Conservation (phyloP, 2,888 invertebrate genomes). For the Peribatodes rhomboidaria region DNA sequence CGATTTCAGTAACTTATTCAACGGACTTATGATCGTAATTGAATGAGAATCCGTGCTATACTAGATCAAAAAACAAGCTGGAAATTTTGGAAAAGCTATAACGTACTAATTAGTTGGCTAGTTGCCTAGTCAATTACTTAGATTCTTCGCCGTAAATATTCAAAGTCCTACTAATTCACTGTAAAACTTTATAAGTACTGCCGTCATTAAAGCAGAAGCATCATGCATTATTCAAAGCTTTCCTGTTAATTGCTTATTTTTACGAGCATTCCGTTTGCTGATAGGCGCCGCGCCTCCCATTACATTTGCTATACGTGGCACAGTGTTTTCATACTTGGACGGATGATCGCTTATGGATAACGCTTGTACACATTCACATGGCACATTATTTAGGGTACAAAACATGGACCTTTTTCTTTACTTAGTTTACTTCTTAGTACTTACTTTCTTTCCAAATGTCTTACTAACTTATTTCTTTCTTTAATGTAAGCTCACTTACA, state of each 20-base stretch:
- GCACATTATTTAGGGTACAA: no score
- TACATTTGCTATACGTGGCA: not conserved
- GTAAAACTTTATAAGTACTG: not conserved
- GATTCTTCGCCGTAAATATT: not conserved
- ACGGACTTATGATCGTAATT: no score
- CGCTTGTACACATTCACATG: not conserved
- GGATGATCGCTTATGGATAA: not conserved
- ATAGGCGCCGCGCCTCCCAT: constrained; percentile 5
- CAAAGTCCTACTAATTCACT: not conserved
- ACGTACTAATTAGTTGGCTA: no score
- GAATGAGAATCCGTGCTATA: no score
- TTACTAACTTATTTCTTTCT: no score
- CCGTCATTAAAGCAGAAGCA: constrained; percentile 3
- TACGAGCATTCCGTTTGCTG: constrained; percentile 18
- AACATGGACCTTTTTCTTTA: no score
- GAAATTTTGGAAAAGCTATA: no score
- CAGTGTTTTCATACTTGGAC: not conserved
- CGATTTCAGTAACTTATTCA: not conserved
- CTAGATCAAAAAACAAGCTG: no score
- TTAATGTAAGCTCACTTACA: no score
- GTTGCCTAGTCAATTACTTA: no score
- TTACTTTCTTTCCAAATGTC: no score
- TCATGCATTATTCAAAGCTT: constrained; percentile 15
- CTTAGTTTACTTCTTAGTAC: no score
- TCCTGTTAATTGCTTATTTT: constrained; percentile 21